Conservation (phyloP, 1,140 invertebrate species). For the Pinna nobilis region DNA sequence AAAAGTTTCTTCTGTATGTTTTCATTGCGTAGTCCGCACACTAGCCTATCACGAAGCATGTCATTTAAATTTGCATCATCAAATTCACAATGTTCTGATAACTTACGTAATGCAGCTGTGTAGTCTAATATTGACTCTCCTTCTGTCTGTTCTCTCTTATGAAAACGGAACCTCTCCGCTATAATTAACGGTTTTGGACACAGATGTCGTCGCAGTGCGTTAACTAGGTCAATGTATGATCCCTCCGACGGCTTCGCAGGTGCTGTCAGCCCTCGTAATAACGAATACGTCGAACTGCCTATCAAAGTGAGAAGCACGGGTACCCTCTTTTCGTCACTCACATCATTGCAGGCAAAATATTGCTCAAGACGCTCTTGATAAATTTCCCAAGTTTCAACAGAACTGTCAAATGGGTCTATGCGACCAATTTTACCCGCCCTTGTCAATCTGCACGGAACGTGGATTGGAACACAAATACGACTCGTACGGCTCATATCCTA, state of each 20-base stretch:
- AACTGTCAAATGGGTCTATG: slow-evolving; percentile 18
- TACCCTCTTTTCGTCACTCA: slow-evolving; percentile 7
- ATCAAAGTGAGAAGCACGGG: slow-evolving; percentile 16
- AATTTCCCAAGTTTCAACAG: slow-evolving; percentile 15
- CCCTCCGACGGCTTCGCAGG: slow-evolving; percentile 2
- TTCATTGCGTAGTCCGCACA: slow-evolving; percentile 33
- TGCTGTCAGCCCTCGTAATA: slow-evolving; percentile 12
- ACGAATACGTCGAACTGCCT: slow-evolving; percentile 13
- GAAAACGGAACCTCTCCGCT: slow-evolving; percentile 47
- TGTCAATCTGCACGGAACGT: too few relatives aligned
- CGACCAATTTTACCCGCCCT: too few relatives aligned
- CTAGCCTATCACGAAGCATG: slow-evolving; percentile 29
- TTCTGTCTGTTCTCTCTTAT: slow-evolving; percentile 31
- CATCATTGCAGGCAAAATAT: slow-evolving; percentile 12
- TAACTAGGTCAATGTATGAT: not conserved
- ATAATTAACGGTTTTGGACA: slow-evolving; percentile 41
- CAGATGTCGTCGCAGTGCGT: slow-evolving; percentile 14
- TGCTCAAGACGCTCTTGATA: slow-evolving; percentile 22
- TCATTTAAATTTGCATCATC: slow-evolving; percentile 18
- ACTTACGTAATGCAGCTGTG: slow-evolving; percentile 34
- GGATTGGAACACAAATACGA: too few relatives aligned
- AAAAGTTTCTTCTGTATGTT: slow-evolving; percentile 32
- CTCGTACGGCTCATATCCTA: too few relatives aligned
- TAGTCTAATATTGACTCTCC: slow-evolving; percentile 27
- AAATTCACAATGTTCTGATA: slow-evolving; percentile 43